Evolutionary conservation across 2,113 vertebrate genomes (phyloP).

Genomic region (Dascyllus trimaculatus): DNA sequence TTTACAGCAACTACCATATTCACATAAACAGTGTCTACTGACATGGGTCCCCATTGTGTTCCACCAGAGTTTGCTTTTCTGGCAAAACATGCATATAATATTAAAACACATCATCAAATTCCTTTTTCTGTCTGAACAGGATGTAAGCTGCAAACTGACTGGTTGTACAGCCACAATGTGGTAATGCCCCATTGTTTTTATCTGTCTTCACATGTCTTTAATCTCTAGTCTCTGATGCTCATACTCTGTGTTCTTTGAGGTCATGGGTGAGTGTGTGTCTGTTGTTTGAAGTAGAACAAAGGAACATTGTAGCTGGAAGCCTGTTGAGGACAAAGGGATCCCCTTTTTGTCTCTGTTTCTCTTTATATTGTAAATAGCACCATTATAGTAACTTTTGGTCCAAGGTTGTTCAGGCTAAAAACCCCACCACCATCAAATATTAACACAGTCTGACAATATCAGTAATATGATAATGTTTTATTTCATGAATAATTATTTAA

Average conservation of each 20-base stretch:
- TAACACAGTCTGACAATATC: background rate
- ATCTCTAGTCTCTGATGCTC: conserved; percentile 22
- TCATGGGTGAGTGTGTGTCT: conserved; percentile 12
- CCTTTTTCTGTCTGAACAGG: too few relatives aligned
- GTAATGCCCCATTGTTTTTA: background rate
- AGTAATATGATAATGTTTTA: background rate
- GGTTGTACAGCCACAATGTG: too few relatives aligned
- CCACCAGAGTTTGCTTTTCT: too few relatives aligned
- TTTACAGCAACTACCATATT: too few relatives aligned
- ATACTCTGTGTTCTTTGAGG: conserved; percentile 16
- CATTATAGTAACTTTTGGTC: background rate
- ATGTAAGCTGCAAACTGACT: too few relatives aligned
- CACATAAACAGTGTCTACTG: too few relatives aligned
- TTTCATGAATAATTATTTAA: background rate
- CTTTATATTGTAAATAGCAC: background rate
- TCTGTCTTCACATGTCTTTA: conserved; percentile 29
- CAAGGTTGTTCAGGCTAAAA: background rate
- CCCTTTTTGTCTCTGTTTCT: background rate
- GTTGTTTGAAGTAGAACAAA: conserved; percentile 47
- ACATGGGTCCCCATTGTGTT: too few relatives aligned
- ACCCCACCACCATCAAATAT: background rate
- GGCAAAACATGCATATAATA: too few relatives aligned
- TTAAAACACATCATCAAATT: too few relatives aligned
- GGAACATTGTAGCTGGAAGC: conserved; percentile 29
- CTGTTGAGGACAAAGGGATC: conserved; percentile 10